Base-by-base conservation (phyloP, 2,888 invertebrate species). In the Chrysina gloriosa region DNA sequence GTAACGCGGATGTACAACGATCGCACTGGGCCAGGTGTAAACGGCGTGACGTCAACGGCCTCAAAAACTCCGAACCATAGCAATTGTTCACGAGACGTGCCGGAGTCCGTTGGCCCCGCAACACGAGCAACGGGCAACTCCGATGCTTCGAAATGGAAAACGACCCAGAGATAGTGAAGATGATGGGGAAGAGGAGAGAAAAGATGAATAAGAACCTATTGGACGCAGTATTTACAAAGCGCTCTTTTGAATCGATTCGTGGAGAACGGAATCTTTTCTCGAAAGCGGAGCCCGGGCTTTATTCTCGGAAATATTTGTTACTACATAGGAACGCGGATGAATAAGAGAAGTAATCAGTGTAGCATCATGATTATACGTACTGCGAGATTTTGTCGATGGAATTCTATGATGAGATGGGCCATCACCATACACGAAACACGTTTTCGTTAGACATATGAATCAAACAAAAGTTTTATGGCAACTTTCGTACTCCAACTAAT, bases 241-340 rank as follows among this genome's bases (percentile, higher is more conserved):
- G 16, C 29, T 27, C 7, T n/a, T 25, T 61, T 14, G 42, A 39
- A 61, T 61, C 27, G 42, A 42, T 61, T 61, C 58, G 42, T 61
- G 58, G 42, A 61, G 42, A 36, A 25, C 39, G 42, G 58, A 29
- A 29, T 25, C 42, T 61, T 61, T 61, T 61, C 58, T 61, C 42
- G 58, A 61, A 42, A 61, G 42, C 16, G 42, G 27, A 42, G 7
- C n/a, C n/a, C n/a, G n/a, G 48, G 42, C 58, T 61, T 61, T 61
- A 42, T 61, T 61, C 58, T 61, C 58, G 45, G 58, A 61, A 61
- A 61, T 61, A 61, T 61, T 61, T 61, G 42, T 42, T 42, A 42
- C 23, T 58, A 39, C 58, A 42, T 9, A 11, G 27, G 42, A 42
- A 42, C 42, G 39, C 25, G 42, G 19, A 61, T 61, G 58, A 61